Conservation (phyloP, 2,113 vertebrate species). For the Hucho hucho region DNA sequence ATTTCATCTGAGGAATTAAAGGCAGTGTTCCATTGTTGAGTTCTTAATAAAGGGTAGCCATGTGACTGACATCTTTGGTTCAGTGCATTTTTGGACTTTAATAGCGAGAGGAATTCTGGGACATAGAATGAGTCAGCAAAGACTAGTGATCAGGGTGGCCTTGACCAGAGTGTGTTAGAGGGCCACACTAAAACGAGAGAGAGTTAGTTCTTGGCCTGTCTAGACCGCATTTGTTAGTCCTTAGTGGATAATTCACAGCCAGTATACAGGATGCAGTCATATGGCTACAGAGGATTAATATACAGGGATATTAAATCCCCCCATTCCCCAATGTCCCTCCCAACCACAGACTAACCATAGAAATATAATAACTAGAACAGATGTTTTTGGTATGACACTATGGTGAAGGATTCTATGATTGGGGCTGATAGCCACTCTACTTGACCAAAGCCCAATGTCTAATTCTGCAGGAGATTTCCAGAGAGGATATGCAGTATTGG, state of each 20-base stretch:
- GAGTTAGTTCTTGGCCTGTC: constrained; percentile 6
- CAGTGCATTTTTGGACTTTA: constrained; percentile 3
- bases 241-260: constrained; percentile 21
- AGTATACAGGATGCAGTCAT: constrained; percentile 10
- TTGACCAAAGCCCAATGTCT: too few species aligned
- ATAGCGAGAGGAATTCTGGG: not conserved
- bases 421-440: too few species aligned
- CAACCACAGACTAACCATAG: not conserved
- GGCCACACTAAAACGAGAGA: not conserved
- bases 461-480: too few species aligned
- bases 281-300: constrained; percentile 35
- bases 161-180: not conserved
- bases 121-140: constrained; percentile 9
- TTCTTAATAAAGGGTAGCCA: not conserved
- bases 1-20: constrained; percentile 22
- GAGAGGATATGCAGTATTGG: too few species aligned
- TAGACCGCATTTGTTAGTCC: constrained; percentile 22
- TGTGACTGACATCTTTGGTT: not conserved
- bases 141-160: not conserved
- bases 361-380: not conserved
- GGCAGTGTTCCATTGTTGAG: constrained; percentile 16
- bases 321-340: not conserved
- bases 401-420: too few species aligned
- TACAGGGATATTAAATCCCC: not conserved
- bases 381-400: not conserved